phyloP scores from a whole-genome alignment of 2,113 vertebrate species.

The Dascyllus trimaculatus region DNA sequence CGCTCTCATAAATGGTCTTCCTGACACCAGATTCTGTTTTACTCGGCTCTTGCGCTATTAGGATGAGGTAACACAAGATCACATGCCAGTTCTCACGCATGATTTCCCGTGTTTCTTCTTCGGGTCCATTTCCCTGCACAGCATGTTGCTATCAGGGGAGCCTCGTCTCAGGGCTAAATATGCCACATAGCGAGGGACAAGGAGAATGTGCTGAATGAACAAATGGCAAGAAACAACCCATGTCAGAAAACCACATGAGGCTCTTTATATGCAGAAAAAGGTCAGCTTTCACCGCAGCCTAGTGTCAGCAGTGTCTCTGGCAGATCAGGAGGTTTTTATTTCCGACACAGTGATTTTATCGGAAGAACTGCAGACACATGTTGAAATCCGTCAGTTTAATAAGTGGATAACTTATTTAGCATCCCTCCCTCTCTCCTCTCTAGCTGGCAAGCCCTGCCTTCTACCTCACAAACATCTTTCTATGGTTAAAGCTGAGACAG shows the following conservation, averaged over 20 bases:
- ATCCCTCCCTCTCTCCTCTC: not conserved
- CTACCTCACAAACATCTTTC: not conserved
- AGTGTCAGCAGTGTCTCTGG: conserved; percentile 14
- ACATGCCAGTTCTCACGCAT: conserved; percentile 11
- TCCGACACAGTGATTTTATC: not conserved
- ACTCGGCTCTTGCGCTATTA: not conserved
- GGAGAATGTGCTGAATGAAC: conserved; percentile 12
- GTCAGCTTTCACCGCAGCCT: conserved; percentile 39
- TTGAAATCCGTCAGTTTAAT: conserved; percentile 41
- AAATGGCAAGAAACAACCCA: conserved; percentile 6
- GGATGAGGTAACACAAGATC: conserved; percentile 20
- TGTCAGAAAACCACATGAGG: conserved; percentile 27
- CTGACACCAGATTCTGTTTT: conserved; percentile 14
- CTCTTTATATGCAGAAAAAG: conserved; percentile 16
- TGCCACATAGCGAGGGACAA: not conserved
- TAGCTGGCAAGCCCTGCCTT: conserved; percentile 1
- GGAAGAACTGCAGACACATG: conserved; percentile 2
- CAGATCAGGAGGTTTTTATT: not conserved
- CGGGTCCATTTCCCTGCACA: not conserved
- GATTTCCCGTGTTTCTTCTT: conserved; percentile 25
- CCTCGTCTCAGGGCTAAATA: conserved; percentile 39
- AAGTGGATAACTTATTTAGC: conserved; percentile 37
- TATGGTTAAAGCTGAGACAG: not conserved
- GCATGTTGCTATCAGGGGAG: not conserved
- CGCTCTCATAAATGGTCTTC: conserved; percentile 20